Percentiles rank a stretch among this genome's conserved stretches.
Conservation (phyloP, 2,888 invertebrate genomes). For the Desoria tigrina region DNA sequence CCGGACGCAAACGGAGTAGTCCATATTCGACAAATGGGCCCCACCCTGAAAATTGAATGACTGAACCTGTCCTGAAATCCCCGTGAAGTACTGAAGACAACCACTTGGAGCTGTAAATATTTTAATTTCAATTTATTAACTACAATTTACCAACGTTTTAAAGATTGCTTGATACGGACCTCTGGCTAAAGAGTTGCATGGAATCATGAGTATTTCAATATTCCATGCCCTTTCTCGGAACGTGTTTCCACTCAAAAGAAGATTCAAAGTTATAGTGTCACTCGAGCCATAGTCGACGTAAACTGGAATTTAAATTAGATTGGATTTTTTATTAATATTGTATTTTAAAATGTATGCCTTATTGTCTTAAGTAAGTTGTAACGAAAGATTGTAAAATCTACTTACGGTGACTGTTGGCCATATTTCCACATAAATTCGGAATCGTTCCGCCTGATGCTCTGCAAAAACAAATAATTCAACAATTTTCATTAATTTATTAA, state of each 20-base stretch:
- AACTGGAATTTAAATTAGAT: conserved; percentile 68
- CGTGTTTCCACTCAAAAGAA: conserved; percentile 77
- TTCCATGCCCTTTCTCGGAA: conserved; percentile 76
- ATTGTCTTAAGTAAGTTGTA: too few relatives aligned
- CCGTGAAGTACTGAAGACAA: conserved; percentile 75
- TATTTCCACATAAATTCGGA: conserved; percentile 77
- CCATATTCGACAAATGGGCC: conserved; percentile 77
- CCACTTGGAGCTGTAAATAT: conserved; percentile 68
- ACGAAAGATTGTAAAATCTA: too few relatives aligned
- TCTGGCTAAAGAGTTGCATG: conserved; percentile 72
- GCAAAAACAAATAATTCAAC: not conserved
- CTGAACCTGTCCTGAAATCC: conserved; percentile 75
- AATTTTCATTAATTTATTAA: not conserved
- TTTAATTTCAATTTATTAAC: too few relatives aligned
- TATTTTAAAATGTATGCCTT: conserved; percentile 5
- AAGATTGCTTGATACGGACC: conserved; percentile 58
- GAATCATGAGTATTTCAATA: conserved; percentile 75
- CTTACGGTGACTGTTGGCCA: conserved; percentile 80
- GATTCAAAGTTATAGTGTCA: conserved; percentile 72
- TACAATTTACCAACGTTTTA: not conserved
- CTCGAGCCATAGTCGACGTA: conserved; percentile 79
- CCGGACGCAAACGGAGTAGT: conserved; percentile 81
- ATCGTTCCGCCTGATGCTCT: conserved; percentile 71
- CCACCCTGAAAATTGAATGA: conserved; percentile 75
- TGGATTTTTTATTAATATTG: too few relatives aligned